Evolutionary conservation across 2,888 invertebrate genomes (phyloP), one percentile per base, ranked within the genome.

Genomic region (Norana najaformis): DNA sequence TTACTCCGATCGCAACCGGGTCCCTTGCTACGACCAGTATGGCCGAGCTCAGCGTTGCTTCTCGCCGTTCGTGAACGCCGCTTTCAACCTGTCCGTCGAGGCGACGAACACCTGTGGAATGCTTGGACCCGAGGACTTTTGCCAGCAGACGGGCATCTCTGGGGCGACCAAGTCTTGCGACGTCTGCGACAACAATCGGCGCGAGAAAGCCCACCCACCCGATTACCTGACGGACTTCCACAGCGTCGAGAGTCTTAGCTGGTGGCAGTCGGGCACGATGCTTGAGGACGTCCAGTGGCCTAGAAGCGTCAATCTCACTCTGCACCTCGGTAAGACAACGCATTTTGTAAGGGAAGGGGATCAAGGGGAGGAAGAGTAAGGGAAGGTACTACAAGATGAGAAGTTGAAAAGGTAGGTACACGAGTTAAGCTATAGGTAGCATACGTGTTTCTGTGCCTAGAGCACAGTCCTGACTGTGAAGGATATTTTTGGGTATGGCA

Each of bases 71-170:
- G 98, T 97, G 94, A 99, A 99, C 94, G 98, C 98, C 11, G 99
- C 99, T 18, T 99, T 97, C 95, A 96, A 97, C 94, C 96, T 97
- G 90, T 96, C 96, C 92, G 97, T 99, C 95, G 98, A 98, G 92
- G 97, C 98, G 20, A 98, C 98, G 34, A 99, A 99, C 95, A 99
- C 99, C 1, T 99, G 99, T 94, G 99, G 99, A 0, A 96, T 97
- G 93, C 96, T 96, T 88, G 97, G 96, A 0, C 91, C 92, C 35
- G 92, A 93, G 35, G 93, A 93, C 82, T 94, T 97, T 94, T 99
- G 97, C 95, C 96, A 97, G 91, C 99, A 99, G 95, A 98, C 98
- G 0, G 98, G 97, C 39, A 97, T 92, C 34, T 95, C 96, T 34
- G 96, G 96, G 41, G 95, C 95, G 13, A 95, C 95, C 93, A 97